These are phyloP conservation scores for Trileptium ribeirensis DNA, from an alignment of 2,888 invertebrate species.

Conservation along the genomic window DNA sequence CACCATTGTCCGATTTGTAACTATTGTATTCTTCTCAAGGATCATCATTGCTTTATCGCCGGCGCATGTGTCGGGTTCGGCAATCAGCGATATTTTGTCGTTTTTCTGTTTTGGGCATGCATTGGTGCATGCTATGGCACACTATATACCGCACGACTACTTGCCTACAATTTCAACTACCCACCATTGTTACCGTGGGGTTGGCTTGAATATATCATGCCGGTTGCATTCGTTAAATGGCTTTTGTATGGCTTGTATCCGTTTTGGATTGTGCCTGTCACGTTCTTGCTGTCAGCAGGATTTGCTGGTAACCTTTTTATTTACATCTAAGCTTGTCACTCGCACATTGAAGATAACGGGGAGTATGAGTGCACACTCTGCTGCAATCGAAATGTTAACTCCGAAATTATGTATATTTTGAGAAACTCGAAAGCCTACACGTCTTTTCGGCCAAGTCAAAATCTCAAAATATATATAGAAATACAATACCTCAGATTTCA, in stretches of 20 bases:
- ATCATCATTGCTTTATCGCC: conserved; percentile 55
- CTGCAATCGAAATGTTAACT: too few relatives aligned
- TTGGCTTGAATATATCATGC: conserved; percentile 18
- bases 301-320: too few relatives aligned
- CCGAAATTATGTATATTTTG: too few relatives aligned
- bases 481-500: too few relatives aligned
- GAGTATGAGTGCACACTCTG: too few relatives aligned
- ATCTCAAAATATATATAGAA: too few relatives aligned
- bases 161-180: conserved; percentile 35
- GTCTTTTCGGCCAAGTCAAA: too few relatives aligned
- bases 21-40: conserved; percentile 52
- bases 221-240: conserved; percentile 6
- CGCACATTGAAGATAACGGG: too few relatives aligned
- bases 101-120: conserved; percentile 50
- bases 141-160: conserved; percentile 32
- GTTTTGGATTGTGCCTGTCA: not conserved
- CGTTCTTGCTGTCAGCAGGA: not conserved
- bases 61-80: conserved; percentile 54
- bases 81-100: conserved; percentile 54
- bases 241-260: not conserved
- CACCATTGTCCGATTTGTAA: conserved; percentile 54
- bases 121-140: conserved; percentile 40
- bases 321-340: too few relatives aligned
- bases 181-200: conserved; percentile 19
- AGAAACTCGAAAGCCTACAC: too few relatives aligned